Base-by-base conservation (phyloP, 2,888 invertebrate genomes). In the Cephus sareptanus region DNA sequence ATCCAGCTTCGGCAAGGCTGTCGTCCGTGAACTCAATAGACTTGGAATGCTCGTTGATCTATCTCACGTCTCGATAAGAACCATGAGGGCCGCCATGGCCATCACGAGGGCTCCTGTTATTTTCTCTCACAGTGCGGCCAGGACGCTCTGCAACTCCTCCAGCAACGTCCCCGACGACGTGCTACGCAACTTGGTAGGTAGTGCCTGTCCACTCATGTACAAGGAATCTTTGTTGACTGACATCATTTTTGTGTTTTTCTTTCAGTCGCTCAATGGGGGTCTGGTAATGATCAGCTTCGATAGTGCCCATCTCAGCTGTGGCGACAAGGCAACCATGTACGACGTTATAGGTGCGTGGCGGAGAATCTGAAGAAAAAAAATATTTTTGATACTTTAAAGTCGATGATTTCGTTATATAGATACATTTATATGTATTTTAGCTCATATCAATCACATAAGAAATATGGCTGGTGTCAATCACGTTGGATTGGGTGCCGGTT, bases 21-120 rank as follows among this genome's bases (percentile, higher is more conserved):
- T 95, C 78, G 93, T 95, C 1, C 92, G 91, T 77, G 95, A 95
- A 90, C 93, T 95, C 93, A 95, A 95, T 88, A 93, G 95, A 34
- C 90, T 95, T 75, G 95, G 95, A 4, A 95, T 95, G 94, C 91
- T 95, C 78, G 93, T 95, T 73, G 95, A 95, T 87, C 92, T 94
- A 76, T 94, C 94, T 3, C 94, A 95, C 89, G 93, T 95, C 1
- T 94, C 94, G 13, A 93, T 94, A 79, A 91, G 92, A 77, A 95
- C 95, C 11, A 95, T 95, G 94, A 90, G 92, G 33, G 94, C 94
- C 83, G 93, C 94, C 3, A 87, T 95, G 73, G 92, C 92, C 35
- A 92, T 93, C 3, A 93, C 94, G 1, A 93, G 93, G 83, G 94
- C 95, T 0, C 95, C 95, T 1, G 94, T 95, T 76, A 93, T 95